phyloP scores from a whole-genome alignment of 2,113 vertebrate species.

The Epinephelus fuscoguttatus region DNA sequence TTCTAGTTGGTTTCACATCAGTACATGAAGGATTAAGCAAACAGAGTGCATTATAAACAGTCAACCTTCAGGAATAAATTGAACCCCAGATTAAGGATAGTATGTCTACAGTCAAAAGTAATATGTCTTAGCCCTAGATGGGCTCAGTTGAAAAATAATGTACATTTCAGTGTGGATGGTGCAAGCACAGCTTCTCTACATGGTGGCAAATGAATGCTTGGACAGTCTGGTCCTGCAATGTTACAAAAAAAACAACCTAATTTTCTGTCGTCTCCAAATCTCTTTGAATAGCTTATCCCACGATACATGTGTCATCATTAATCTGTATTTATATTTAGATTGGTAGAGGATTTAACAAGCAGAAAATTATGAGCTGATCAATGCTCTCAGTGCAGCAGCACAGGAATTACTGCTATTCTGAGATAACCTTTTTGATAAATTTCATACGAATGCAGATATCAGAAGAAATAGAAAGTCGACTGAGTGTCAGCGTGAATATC shows the following conservation, averaged over 20 bases:
- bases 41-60: constrained; percentile 3
- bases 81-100: neutral
- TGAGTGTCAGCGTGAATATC: neutral
- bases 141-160: neutral
- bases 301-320: neutral
- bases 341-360: neutral
- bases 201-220: neutral
- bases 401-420: neutral
- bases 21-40: neutral
- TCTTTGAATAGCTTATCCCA: constrained; percentile 6
- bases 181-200: constrained; percentile 1
- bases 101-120: neutral
- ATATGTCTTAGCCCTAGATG: no score
- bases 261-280: neutral
- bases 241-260: neutral
- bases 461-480: neutral
- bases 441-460: neutral
- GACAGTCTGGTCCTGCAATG: neutral
- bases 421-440: neutral
- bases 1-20: constrained; percentile 11
- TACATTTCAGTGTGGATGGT: neutral
- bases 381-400: neutral
- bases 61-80: neutral
- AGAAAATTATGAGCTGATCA: neutral
- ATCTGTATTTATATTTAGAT: constrained; percentile 13